phyloP scores from a whole-genome alignment of 2,888 invertebrate genomes.

The Sicus ferrugineus region DNA sequence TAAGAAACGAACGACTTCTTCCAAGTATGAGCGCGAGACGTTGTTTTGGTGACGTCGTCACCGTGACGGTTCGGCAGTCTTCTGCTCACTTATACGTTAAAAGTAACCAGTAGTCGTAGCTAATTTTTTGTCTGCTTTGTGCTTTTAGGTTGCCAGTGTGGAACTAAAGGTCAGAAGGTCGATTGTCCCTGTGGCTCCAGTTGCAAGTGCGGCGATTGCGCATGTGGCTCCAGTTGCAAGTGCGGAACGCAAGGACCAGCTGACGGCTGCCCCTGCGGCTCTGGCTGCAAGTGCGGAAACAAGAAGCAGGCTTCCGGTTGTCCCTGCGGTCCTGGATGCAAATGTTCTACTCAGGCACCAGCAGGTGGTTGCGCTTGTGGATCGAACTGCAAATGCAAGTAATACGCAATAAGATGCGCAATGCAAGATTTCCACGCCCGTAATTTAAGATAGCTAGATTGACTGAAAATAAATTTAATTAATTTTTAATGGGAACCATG shows the following conservation, averaged over 20 bases:
- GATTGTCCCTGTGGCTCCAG: conserved; percentile 6
- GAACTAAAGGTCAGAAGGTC: not conserved
- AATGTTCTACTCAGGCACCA: not conserved
- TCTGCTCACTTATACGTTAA: too few species aligned
- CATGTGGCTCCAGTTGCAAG: not conserved
- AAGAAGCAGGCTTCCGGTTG: not conserved
- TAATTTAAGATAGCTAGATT: not conserved
- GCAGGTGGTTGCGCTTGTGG: not conserved
- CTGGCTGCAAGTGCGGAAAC: conserved; percentile 9
- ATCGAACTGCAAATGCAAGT: conserved; percentile 2
- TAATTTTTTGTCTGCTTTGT: not conserved
- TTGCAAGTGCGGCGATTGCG: conserved; percentile 12
- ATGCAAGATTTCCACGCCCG: not conserved
- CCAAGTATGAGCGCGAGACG: not conserved
- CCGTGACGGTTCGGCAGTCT: not conserved
- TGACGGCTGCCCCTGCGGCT: conserved; percentile 6
- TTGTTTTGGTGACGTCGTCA: not conserved
- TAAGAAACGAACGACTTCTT: not conserved
- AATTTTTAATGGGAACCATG: too few species aligned
- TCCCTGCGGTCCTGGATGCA: conserved; percentile 19
- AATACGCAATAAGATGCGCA: not conserved
- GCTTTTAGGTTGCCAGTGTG: conserved; percentile 3
- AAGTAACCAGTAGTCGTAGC: not conserved
- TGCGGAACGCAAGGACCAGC: not conserved
- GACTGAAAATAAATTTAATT: too few species aligned